Conservation (phyloP, 1,140 invertebrate genomes). For the Watersipora subatra region DNA sequence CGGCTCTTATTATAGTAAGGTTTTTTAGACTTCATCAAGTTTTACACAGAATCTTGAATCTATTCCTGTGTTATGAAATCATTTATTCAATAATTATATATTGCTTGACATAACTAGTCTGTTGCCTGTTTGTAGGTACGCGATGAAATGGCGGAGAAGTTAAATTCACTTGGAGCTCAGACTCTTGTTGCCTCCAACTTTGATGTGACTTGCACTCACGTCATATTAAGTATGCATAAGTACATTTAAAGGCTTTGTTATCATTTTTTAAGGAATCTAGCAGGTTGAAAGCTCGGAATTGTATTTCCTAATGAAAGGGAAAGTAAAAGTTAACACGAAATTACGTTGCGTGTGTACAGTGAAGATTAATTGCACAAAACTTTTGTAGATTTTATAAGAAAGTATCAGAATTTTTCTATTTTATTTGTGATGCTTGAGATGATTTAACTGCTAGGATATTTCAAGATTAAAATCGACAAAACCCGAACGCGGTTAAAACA, state of each 20-base stretch:
- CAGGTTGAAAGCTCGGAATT: neutral
- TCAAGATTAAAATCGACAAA: too few relatives aligned
- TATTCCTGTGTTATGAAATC: neutral
- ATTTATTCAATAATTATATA: too few relatives aligned
- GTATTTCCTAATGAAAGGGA: neutral
- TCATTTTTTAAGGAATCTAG: neutral
- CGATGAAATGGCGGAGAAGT: neutral
- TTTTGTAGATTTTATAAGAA: too few relatives aligned
- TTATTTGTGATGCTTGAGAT: too few relatives aligned
- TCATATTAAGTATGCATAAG: neutral
- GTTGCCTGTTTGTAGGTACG: neutral
- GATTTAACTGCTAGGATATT: too few relatives aligned
- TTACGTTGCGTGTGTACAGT: too few relatives aligned
- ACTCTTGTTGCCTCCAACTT: neutral
- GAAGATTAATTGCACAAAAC: neutral
- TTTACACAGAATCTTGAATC: neutral
- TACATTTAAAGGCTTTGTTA: neutral
- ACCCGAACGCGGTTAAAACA: too few relatives aligned
- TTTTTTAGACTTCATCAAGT: neutral
- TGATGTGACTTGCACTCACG: neutral
- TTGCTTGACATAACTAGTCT: too few relatives aligned
- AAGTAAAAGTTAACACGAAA: neutral
- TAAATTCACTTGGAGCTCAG: neutral
- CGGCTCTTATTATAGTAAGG: neutral
- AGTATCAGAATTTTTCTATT: too few relatives aligned